Percentiles rank a stretch among this genome's conserved stretches.
Conservation (phyloP, 2,113 vertebrate genomes). For the Corythoichthys intestinalis region DNA sequence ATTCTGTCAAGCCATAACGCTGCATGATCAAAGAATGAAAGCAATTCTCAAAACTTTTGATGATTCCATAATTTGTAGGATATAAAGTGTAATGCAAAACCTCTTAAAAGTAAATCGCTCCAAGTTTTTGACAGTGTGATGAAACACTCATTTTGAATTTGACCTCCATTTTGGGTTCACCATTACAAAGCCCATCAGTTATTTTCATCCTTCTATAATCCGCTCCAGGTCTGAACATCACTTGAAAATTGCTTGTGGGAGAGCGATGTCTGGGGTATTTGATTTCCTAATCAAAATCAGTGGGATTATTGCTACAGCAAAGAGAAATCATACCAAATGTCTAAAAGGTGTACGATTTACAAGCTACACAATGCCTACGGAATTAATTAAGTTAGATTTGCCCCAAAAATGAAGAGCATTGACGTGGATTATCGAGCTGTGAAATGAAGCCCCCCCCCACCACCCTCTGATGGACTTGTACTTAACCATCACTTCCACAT, state of each 20-base stretch:
- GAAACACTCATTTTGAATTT: too few relatives aligned
- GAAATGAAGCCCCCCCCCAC: constrained; percentile 40
- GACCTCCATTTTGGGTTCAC: background rate
- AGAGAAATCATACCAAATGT: background rate
- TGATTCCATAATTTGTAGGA: too few relatives aligned
- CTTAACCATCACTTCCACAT: constrained; percentile 57
- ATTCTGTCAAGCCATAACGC: too few relatives aligned
- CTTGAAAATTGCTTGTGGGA: background rate
- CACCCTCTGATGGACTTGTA: constrained; percentile 8
- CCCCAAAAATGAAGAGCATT: constrained; percentile 30
- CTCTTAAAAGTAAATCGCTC: too few relatives aligned
- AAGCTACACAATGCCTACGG: background rate
- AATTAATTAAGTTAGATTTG: constrained; percentile 24
- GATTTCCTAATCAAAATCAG: background rate
- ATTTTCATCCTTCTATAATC: background rate
- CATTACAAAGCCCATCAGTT: background rate
- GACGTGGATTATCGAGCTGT: constrained; percentile 51
- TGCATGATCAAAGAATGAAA: too few relatives aligned
- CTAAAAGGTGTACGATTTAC: background rate
- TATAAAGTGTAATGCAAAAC: too few relatives aligned
- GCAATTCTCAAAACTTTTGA: too few relatives aligned
- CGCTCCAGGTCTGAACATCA: background rate
- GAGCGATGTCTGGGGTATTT: background rate
- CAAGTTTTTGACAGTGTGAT: too few relatives aligned
- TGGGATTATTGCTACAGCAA: background rate